Conservation (phyloP, 2,113 vertebrate genomes). For the Pandion haliaetus region DNA sequence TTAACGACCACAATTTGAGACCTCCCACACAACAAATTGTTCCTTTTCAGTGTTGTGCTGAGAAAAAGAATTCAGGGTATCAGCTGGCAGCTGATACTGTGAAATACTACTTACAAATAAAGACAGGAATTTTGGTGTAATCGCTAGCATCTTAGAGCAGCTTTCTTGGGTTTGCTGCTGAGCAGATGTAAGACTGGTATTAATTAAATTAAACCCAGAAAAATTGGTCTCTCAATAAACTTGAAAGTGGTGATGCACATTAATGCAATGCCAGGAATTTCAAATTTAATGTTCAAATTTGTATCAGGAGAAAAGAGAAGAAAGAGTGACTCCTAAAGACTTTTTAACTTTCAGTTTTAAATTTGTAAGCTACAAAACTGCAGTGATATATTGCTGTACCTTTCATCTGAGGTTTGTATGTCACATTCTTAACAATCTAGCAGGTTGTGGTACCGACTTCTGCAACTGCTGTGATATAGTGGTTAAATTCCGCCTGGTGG, state of each 20-base stretch:
- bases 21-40: slow-evolving; percentile 62
- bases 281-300: slow-evolving; percentile 2
- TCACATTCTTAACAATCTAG: not conserved
- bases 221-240: slow-evolving; percentile 49
- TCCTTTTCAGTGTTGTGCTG: slow-evolving; percentile 48
- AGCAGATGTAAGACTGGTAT: slow-evolving; percentile 64
- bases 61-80: slow-evolving; percentile 20
- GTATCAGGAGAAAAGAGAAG: not conserved
- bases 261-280: slow-evolving; percentile 34
- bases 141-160: slow-evolving; percentile 24
- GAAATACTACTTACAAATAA: slow-evolving; percentile 40
- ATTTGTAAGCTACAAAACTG: not conserved
- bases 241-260: slow-evolving; percentile 10
- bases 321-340: not conserved
- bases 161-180: slow-evolving; percentile 47
- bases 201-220: slow-evolving; percentile 68
- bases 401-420: not conserved
- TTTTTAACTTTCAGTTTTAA: not conserved
- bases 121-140: slow-evolving; percentile 42
- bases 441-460: not conserved
- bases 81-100: slow-evolving; percentile 56
- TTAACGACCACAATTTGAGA: slow-evolving; percentile 55
- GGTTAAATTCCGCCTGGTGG: not conserved
- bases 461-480: not conserved
- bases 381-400: not conserved